Percentiles rank a stretch among this genome's conserved stretches.
Evolutionary conservation across 1,140 invertebrate genomes (phyloP).

Genomic region (Leptonema lineaticorne): DNA sequence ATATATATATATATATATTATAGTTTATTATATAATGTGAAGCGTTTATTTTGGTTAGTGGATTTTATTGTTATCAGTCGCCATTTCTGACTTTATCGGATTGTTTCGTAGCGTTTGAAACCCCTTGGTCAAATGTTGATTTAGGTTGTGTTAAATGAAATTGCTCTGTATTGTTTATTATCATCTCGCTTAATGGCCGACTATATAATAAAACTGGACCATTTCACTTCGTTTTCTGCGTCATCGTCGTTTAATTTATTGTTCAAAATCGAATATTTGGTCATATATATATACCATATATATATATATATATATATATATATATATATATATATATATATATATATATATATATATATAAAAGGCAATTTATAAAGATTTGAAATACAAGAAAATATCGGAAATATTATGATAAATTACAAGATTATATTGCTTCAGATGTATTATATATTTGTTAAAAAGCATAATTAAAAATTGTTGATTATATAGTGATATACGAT

Average conservation of each 20-base stretch:
- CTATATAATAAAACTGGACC: neutral
- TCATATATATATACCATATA: neutral
- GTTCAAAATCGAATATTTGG: neutral
- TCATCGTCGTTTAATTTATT: neutral
- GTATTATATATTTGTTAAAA: too few relatives aligned
- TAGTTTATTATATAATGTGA: too few relatives aligned
- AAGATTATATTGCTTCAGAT: too few relatives aligned
- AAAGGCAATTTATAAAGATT: too few relatives aligned
- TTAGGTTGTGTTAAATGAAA: conserved; percentile 3
- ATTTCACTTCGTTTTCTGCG: neutral
- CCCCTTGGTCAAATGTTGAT: neutral
- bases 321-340: too few relatives aligned
- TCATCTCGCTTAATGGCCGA: neutral
- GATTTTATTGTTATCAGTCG: conserved; percentile 1
- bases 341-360: too few relatives aligned
- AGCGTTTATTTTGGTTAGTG: conserved; percentile 12
- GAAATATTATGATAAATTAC: too few relatives aligned
- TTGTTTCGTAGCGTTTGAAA: too few relatives aligned
- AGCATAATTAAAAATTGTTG: too few relatives aligned
- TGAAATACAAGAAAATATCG: too few relatives aligned
- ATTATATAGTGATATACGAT: too few relatives aligned
- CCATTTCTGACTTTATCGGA: too few relatives aligned
- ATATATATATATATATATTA: neutral
- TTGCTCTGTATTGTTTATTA: conserved; percentile 12
- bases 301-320: neutral